A percentile compares a stretch with the other conserved stretches of the same genome.
phyloP scores from a whole-genome alignment of 2,888 invertebrate species.

The Drosophila putrida region DNA sequence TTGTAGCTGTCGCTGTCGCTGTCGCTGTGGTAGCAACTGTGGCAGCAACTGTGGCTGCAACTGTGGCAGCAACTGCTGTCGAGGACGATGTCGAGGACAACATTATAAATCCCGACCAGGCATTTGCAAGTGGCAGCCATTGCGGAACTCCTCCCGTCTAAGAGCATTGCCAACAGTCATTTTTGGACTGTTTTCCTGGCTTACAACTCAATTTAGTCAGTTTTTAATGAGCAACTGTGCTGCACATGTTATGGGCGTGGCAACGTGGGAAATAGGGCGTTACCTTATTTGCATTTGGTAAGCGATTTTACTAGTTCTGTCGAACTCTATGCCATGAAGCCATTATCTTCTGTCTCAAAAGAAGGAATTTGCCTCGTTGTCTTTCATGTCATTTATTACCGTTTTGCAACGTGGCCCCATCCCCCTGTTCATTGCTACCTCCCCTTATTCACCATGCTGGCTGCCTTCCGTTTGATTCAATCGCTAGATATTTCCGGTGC shows the following conservation, averaged over 20 bases:
- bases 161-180: slow-evolving; percentile 57
- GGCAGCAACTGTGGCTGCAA: slow-evolving; percentile 9
- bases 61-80: slow-evolving; percentile 26
- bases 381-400: slow-evolving; percentile 77
- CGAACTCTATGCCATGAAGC: slow-evolving; percentile 45
- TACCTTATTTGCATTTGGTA: slow-evolving; percentile 68
- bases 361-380: slow-evolving; percentile 67
- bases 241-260: slow-evolving; percentile 52
- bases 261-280: slow-evolving; percentile 26
- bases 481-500: slow-evolving; percentile 77
- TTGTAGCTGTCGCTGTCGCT: slow-evolving; percentile 13
- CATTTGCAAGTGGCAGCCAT: slow-evolving; percentile 78
- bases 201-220: slow-evolving; percentile 75
- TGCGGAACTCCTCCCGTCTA: slow-evolving; percentile 48
- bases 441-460: slow-evolving; percentile 6
- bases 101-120: slow-evolving; percentile 77
- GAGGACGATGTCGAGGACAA: slow-evolving; percentile 72
- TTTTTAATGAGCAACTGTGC: slow-evolving; percentile 72
- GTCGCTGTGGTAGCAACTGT: neutral
- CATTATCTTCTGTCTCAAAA: slow-evolving; percentile 45
- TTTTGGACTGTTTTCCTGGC: slow-evolving; percentile 40
- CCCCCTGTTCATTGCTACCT: neutral
- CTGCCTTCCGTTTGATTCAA: slow-evolving; percentile 69
- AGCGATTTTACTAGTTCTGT: slow-evolving; percentile 61
- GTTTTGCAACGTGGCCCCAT: slow-evolving; percentile 35